Evolutionary conservation across 2,888 invertebrate genomes (phyloP), one percentile per base, ranked within the genome.

Genomic region (Coremacera marginata): DNA sequence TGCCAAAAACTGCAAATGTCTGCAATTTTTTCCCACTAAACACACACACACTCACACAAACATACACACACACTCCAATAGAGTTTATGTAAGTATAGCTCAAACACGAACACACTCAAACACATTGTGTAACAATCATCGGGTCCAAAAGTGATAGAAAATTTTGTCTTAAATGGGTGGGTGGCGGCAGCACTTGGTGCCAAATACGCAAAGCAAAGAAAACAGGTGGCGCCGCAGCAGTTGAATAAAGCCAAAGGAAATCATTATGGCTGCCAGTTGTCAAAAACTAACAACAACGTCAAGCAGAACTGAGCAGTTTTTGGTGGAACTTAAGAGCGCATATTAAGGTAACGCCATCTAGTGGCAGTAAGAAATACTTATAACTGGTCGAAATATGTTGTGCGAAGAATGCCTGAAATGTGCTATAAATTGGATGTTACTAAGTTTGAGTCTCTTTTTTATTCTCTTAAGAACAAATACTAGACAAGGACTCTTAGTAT

Each of bases 1-100:
- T 71, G 71, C 71, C 57, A 57, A 57, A 60, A 71, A 71, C 71
- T 71, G 71, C 60, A 71, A 31, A 19, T 37, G 37, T 37, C 57
- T 71, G 71, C 71, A n/a, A 8, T 57, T 60, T 34, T 67, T 44
- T n/a, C 60, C 60, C 22, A 25, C 4, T 52, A 25, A 16, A 51
- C 49, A n/a, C 4, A 14, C 5, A 68, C 44, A 44, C 19, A 68
- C 27, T 51, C 51, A 51, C 27, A 19, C 67, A 67, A 7, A 37
- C 49, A 44, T n/a, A 34, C n/a, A n/a, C 63, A 37, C 22, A 22
- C 67, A 67, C 49, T 37, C 67, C 2, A 22, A 19, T 16, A 44
- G 25, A 60, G 19, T 27, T 25, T 27, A 60, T 25, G 57, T 27
- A 3, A n/a, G 22, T 37, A 63, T 72, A 9, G 16, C 14, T 11